Percentiles rank a stretch among this genome's conserved stretches.
phyloP scores from a whole-genome alignment of 2,113 vertebrate species.

The Pteropus alecto region DNA sequence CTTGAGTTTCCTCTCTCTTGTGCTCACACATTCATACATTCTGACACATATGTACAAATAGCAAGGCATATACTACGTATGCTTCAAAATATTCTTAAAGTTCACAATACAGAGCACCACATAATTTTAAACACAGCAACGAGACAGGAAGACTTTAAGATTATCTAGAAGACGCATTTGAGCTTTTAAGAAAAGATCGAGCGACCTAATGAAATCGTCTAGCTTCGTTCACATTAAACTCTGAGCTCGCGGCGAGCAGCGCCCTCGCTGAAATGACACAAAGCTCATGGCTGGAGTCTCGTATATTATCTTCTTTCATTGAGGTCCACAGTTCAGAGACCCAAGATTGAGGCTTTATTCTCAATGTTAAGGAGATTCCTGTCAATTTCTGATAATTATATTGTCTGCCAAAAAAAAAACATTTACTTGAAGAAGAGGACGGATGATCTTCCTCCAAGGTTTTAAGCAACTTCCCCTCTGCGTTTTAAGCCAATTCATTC shows the following conservation, averaged over 20 bases:
- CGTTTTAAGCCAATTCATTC: not conserved
- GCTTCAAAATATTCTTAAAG: constrained; percentile 32
- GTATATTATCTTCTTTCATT: not conserved
- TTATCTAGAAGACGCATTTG: not conserved
- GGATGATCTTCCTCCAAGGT: not conserved
- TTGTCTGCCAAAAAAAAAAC: not conserved
- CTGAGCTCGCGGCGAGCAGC: not conserved
- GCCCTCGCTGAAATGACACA: not conserved
- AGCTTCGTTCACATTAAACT: not conserved
- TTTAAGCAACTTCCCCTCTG: not conserved
- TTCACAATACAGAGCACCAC: constrained; percentile 47
- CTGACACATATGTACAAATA: constrained; percentile 20
- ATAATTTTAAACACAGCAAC: not conserved
- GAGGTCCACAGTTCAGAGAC: not conserved
- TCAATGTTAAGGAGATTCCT: not conserved
- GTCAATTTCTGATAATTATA: not conserved
- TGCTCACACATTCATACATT: not conserved
- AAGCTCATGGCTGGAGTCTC: not conserved
- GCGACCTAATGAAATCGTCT: not conserved
- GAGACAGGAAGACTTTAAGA: not conserved
- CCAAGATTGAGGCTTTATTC: not conserved
- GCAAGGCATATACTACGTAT: not conserved
- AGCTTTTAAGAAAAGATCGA: not conserved
- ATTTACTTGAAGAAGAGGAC: not conserved
- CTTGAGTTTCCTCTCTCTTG: not conserved